A percentile compares a stretch with the other conserved stretches of the same genome.
These are phyloP conservation scores for Oryzaephilus surinamensis DNA, from an alignment of 1,140 invertebrate species.

Conservation along the genomic window DNA sequence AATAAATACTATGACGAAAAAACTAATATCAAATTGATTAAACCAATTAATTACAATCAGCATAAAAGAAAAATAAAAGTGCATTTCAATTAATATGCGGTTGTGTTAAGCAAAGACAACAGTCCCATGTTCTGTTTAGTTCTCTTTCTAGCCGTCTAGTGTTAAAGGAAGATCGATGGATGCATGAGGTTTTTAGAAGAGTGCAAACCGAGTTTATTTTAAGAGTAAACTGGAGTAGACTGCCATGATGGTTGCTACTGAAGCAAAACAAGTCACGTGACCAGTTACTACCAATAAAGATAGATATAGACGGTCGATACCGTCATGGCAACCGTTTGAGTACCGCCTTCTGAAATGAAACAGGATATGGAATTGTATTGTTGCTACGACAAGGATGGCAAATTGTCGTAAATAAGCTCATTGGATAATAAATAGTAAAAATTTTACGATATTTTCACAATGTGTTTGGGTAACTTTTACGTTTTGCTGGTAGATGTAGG, in stretches of 20 bases:
- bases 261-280: constrained; percentile 25
- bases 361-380: not conserved
- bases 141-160: too few relatives aligned
- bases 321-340: constrained; percentile 32
- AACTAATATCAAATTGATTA: too few relatives aligned
- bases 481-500: constrained; percentile 36
- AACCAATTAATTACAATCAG: too few relatives aligned
- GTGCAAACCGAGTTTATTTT: too few relatives aligned
- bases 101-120: too few relatives aligned
- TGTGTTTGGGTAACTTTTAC: constrained; percentile 24
- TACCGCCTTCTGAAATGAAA: constrained; percentile 17
- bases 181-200: too few relatives aligned
- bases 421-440: constrained; percentile 38
- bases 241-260: constrained; percentile 30
- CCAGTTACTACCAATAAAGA: constrained; percentile 19
- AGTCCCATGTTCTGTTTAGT: too few relatives aligned
- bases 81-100: too few relatives aligned
- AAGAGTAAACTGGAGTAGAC: too few relatives aligned
- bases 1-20: too few relatives aligned
- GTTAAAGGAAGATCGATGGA: too few relatives aligned
- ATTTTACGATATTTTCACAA: constrained; percentile 33
- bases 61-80: too few relatives aligned
- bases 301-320: constrained; percentile 22
- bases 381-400: constrained; percentile 21
- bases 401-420: constrained; percentile 29